Base-by-base conservation (phyloP, 2,113 vertebrate species). In the Chaetops frenatus region DNA sequence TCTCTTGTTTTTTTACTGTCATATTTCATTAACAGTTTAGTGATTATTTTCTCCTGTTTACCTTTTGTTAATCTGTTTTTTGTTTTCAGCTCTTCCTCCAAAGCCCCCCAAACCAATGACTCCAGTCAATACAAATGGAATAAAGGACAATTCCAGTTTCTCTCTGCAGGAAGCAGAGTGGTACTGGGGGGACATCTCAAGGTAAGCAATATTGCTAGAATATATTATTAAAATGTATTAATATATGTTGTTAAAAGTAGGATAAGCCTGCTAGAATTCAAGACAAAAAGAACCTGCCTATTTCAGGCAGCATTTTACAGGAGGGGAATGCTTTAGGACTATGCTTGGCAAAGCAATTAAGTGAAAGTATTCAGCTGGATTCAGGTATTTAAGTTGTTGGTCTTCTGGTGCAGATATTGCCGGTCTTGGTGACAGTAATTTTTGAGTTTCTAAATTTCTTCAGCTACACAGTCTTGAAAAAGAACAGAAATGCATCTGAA, bases 181-280 rank as follows among this genome's bases (percentile, higher is more conserved):
- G 99, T 99, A 99, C 91, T 99, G 99, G 99, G 99, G 99, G 40
- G 99, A 99, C 93, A 98, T 99, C 90, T 99, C 98, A 92, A 99
- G 99, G 99, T 99, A 98, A 98, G 87, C 47, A 91, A 36, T 86
- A 62, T 25, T 94, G 57, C 51, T 81, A n/a, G 61, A 81, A n/a
- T 27, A 12, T 38, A 33, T 57, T 58, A 54, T 90, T 81, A 27
- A 71, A 58, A 53, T 53, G 12, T 54, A 33, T 58, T 67, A 36
- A 60, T 44, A 53, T 20, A 20, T 57, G 20, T 42, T 50, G 21
- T 86, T 86, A 62, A 91, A 64, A 96, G 50, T 40, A 90, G n/a
- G 76, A 86, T 64, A 47, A 44, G 11, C 11, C 20, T 67, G 36
- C 54, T 80, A 94, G 77, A 73, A 47, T 77, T 86, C 11, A 78